Conservation (phyloP, 92 coral and sea anemone genomes). For the Porites evermanni region DNA sequence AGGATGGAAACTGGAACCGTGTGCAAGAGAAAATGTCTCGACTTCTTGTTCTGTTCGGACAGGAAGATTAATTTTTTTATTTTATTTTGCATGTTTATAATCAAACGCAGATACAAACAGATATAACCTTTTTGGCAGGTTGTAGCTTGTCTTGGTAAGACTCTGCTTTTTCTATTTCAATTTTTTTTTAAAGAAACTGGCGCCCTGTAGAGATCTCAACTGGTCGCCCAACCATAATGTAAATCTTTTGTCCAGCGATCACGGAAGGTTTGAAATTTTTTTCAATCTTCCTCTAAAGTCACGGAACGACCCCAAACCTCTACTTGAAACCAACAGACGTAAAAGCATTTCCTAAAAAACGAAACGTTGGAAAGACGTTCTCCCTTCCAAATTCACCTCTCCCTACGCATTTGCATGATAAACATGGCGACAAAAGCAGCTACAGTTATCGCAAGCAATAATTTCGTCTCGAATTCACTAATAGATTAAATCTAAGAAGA, state of each 20-base stretch:
- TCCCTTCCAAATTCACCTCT: neutral
- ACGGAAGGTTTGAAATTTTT: slow-evolving; percentile 19
- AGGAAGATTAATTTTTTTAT: neutral
- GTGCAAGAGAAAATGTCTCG: neutral
- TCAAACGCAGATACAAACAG: neutral
- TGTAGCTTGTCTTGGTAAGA: slow-evolving; percentile 2
- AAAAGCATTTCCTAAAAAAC: neutral
- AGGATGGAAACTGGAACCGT: neutral
- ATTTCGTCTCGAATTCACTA: neutral
- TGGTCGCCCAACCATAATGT: slow-evolving; percentile 26
- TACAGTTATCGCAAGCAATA: neutral
- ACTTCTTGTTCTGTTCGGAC: too few relatives aligned
- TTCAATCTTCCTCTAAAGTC: neutral
- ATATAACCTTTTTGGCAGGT: slow-evolving; percentile 7
- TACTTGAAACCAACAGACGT: neutral
- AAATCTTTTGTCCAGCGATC: slow-evolving; percentile 42
- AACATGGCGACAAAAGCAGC: neutral
- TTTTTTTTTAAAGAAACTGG: slow-evolving; percentile 1
- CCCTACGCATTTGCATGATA: slow-evolving; percentile 4
- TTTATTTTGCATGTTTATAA: neutral
- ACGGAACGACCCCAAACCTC: neutral
- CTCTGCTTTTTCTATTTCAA: slow-evolving; percentile 6
- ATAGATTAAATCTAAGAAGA: neutral
- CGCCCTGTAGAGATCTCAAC: slow-evolving; percentile 32
- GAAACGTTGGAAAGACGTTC: neutral